A percentile compares a stretch with the other conserved stretches of the same genome.
phyloP scores from a whole-genome alignment of 2,113 vertebrate genomes.

The Poeciliopsis prolifica region DNA sequence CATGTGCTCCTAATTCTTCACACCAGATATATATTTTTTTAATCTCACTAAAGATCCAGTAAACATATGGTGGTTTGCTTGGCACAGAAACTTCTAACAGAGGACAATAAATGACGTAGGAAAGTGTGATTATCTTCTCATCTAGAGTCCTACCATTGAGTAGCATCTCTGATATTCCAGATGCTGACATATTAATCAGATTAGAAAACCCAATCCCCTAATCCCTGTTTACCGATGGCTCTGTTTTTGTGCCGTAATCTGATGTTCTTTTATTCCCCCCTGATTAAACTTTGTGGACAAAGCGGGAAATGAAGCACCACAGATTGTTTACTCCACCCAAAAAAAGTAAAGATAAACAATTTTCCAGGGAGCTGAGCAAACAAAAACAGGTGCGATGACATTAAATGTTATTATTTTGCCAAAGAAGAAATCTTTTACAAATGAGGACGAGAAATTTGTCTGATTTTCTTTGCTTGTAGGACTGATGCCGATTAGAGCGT shows the following conservation, averaged over 20 bases:
- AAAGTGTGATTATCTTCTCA: constrained; percentile 65
- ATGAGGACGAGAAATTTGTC: too few species aligned
- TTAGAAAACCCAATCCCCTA: constrained; percentile 71
- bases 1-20: background rate
- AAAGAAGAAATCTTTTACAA: background rate
- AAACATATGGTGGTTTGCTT: constrained; percentile 68
- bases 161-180: constrained; percentile 66
- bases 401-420: constrained; percentile 21
- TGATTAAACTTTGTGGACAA: constrained; percentile 66
- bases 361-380: constrained; percentile 42
- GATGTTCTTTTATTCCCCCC: constrained; percentile 75
- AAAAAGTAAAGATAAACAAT: constrained; percentile 11
- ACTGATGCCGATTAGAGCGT: background rate
- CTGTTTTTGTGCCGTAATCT: constrained; percentile 72
- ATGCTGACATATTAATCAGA: constrained; percentile 76
- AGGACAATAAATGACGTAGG: constrained; percentile 68
- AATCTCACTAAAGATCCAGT: constrained; percentile 58
- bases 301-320: background rate
- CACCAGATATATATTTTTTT: background rate
- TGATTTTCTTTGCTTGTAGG: background rate
- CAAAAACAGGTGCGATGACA: constrained; percentile 45
- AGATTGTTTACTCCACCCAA: too few species aligned
- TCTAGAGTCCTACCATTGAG: constrained; percentile 68
- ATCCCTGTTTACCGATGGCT: constrained; percentile 73
- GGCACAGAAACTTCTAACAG: constrained; percentile 54